These are phyloP conservation scores for Planococcus citri DNA, from an alignment of 1,140 invertebrate species.

Conservation along the genomic window DNA sequence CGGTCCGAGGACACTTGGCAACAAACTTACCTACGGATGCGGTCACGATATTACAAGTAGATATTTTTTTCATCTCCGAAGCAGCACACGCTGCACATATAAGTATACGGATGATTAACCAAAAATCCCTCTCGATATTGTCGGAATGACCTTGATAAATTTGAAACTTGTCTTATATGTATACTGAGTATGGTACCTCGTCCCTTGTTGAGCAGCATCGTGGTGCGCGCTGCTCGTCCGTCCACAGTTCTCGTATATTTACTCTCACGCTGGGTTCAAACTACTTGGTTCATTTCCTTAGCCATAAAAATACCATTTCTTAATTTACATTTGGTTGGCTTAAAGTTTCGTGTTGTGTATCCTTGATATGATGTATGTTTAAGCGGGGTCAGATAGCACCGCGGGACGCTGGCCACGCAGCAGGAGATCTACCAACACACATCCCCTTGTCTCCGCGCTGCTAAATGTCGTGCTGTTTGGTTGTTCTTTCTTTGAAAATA, in stretches of 20 bases:
- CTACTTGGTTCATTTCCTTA: constrained; percentile 19
- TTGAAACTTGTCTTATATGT: constrained; percentile 13
- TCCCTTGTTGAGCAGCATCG: too few species aligned
- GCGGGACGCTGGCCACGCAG: constrained; percentile 14
- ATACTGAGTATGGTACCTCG: too few species aligned
- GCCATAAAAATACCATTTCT: constrained; percentile 19
- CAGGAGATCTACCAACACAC: constrained; percentile 1
- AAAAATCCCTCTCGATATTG: background rate
- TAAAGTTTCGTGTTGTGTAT: constrained; percentile 19
- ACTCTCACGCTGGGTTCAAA: constrained; percentile 15
- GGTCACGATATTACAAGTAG: too few species aligned
- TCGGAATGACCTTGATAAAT: background rate
- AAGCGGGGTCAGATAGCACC: constrained; percentile 14
- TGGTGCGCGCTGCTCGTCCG: too few species aligned
- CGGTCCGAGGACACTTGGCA: too few species aligned
- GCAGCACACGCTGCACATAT: too few species aligned
- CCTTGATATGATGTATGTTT: constrained; percentile 17
- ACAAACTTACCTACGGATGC: too few species aligned
- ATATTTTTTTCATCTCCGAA: too few species aligned
- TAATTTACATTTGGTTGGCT: constrained; percentile 17
- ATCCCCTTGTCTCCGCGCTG: background rate
- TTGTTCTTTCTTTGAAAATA: constrained; percentile 11
- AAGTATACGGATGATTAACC: too few species aligned
- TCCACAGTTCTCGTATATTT: background rate
- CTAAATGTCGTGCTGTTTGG: constrained; percentile 9